phyloP scores from a whole-genome alignment of 2,113 vertebrate species.

The Noctilio leporinus region DNA sequence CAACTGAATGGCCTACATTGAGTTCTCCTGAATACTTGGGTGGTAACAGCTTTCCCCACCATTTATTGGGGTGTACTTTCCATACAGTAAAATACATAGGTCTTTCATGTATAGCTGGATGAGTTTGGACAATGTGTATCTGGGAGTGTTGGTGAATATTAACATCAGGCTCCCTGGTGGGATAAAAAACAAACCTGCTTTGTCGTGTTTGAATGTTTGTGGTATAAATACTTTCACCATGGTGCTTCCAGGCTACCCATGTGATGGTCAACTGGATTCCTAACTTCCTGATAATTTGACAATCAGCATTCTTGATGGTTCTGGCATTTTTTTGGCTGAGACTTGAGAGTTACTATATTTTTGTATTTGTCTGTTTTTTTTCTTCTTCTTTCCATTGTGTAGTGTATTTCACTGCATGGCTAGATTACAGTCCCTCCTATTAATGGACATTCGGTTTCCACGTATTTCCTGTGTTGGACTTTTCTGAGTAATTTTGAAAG shows the following conservation, averaged over 20 bases:
- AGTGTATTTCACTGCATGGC: not conserved
- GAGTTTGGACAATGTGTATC: no score
- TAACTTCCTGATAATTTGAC: not conserved
- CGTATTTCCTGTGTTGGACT: not conserved
- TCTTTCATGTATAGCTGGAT: not conserved
- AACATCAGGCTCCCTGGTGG: not conserved
- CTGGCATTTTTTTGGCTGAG: accelerated
- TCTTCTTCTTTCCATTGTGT: not conserved
- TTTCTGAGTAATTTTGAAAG: not conserved
- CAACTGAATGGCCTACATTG: not conserved
- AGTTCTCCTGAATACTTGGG: not conserved
- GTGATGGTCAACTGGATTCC: not conserved
- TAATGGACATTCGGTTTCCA: not conserved
- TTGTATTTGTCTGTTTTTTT: not conserved
- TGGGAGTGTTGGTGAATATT: not conserved
- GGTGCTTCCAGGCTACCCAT: not conserved
- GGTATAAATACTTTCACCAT: not conserved
- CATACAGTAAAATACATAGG: not conserved
- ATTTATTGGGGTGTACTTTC: not conserved
- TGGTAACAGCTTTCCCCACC: not conserved
- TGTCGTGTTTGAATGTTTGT: not conserved
- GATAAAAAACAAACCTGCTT: not conserved
- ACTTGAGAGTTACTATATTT: not conserved
- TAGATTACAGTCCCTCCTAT: not conserved
- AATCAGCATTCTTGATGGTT: not conserved